Conservation (phyloP, 2,797 vertebrate genomes). For the Spinus pinus region DNA sequence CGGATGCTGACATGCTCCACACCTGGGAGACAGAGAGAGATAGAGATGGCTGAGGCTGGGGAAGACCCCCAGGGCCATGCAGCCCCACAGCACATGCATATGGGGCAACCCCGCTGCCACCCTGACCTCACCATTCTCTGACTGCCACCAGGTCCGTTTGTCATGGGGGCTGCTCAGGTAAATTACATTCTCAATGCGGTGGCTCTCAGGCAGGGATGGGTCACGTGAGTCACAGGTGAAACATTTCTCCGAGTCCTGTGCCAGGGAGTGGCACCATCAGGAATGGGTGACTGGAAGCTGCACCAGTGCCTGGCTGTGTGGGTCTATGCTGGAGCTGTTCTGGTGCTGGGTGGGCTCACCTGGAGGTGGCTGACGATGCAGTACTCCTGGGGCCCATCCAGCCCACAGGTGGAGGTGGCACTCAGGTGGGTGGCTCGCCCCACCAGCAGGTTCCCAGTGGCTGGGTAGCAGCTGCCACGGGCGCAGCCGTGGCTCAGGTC, state of each 20-base stretch:
- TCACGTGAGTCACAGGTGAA: conserved; percentile 82
- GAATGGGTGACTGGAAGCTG: background rate
- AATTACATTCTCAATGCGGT: conserved; percentile 85
- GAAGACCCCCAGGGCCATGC: fast-evolving
- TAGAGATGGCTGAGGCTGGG: fast-evolving
- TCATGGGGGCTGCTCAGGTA: conserved; percentile 71
- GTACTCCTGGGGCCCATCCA: conserved; percentile 75
- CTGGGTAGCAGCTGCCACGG: conserved; percentile 84
- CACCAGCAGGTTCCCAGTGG: conserved; percentile 87
- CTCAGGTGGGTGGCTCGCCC: conserved; percentile 78
- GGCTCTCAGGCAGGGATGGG: conserved; percentile 75
- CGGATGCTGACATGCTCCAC: conserved; percentile 84
- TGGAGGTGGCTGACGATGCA: conserved; percentile 89
- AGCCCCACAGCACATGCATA: fast-evolving
- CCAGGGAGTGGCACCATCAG: background rate
- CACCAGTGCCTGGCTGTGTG: fast-evolving
- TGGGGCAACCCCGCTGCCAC: background rate
- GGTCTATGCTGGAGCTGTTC: fast-evolving
- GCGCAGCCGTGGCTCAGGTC: conserved; percentile 77
- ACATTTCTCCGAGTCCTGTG: conserved; percentile 86
- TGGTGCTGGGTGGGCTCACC: conserved; percentile 59
- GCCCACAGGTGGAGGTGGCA: conserved; percentile 83
- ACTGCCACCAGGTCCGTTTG: conserved; percentile 87
- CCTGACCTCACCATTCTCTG: conserved; percentile 79
- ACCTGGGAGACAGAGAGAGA: conserved; percentile 55